phyloP scores from a whole-genome alignment of 1,140 invertebrate species.

The Metaphire vulgaris region DNA sequence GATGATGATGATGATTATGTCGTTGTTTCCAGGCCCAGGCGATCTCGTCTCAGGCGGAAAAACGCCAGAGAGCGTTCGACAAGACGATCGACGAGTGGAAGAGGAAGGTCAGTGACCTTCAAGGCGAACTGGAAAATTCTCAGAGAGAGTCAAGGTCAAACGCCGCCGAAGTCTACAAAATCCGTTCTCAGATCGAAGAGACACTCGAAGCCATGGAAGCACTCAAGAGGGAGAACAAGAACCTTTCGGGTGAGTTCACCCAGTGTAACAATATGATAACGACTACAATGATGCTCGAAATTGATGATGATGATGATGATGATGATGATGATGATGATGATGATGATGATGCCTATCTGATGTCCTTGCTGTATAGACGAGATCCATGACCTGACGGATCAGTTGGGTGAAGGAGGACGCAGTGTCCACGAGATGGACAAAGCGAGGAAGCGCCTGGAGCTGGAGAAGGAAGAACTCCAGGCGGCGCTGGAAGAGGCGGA shows the following conservation, averaged over 20 bases:
- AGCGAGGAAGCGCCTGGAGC: slow-evolving; percentile 90
- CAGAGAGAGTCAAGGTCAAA: slow-evolving; percentile 99
- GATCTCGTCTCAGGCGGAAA: slow-evolving; percentile 91
- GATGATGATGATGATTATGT: too few relatives aligned
- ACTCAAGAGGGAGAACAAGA: slow-evolving; percentile 98
- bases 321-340: too few relatives aligned
- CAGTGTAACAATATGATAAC: slow-evolving; percentile 31
- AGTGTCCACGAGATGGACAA: slow-evolving; percentile 96
- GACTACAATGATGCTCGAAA: too few relatives aligned
- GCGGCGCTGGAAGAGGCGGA: slow-evolving; percentile 98
- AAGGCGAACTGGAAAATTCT: slow-evolving; percentile 91
- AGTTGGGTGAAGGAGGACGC: slow-evolving; percentile 90
- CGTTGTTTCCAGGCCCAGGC: slow-evolving; percentile 71
- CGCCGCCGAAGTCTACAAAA: slow-evolving; percentile 97
- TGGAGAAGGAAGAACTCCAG: slow-evolving; percentile 98
- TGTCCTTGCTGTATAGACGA: too few relatives aligned
- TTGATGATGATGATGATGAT: too few relatives aligned
- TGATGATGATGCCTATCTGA: too few relatives aligned
- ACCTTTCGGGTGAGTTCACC: slow-evolving; percentile 66
- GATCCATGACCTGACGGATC: slow-evolving; percentile 97
- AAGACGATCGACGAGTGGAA: slow-evolving; percentile 99
- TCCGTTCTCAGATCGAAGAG: slow-evolving; percentile 96
- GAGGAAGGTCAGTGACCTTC: slow-evolving; percentile 94
- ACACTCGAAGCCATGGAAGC: slow-evolving; percentile 90
- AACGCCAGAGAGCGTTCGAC: slow-evolving; percentile 99